A percentile compares a stretch with the other conserved stretches of the same genome.
Conservation (phyloP, 2,113 vertebrate genomes). For the Petrocephalus microphthalmus region DNA sequence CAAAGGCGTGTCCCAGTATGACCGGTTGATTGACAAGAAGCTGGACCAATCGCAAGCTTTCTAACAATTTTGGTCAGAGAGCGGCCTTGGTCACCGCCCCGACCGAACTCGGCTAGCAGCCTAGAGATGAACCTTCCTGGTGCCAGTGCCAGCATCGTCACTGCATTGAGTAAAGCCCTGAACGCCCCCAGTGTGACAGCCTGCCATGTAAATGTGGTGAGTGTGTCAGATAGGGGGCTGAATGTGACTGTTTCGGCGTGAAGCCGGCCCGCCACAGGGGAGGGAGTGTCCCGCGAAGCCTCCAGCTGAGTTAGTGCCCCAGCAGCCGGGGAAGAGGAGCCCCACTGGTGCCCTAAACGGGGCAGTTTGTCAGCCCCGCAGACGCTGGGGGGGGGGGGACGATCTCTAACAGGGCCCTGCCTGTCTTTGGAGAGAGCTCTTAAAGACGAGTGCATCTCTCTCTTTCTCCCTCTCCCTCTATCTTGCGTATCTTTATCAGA, state of each 20-base stretch:
- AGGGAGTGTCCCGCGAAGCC: not conserved
- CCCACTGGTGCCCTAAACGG: constrained; percentile 40
- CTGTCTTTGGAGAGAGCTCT: constrained; percentile 29
- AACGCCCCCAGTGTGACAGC: not conserved
- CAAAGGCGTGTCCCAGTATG: not conserved
- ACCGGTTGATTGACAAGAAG: not conserved
- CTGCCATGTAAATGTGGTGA: not conserved
- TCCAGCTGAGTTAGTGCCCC: not conserved
- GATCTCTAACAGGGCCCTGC: constrained; percentile 24
- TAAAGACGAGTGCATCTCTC: constrained; percentile 24
- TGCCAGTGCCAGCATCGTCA: not conserved
- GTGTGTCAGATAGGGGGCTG: not conserved
- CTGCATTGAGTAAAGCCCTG: not conserved
- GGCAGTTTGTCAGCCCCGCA: constrained; percentile 11
- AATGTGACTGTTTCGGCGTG: not conserved
- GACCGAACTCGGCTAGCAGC: not conserved
- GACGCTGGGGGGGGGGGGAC: not conserved
- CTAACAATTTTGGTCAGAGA: not conserved
- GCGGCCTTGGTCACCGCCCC: not conserved
- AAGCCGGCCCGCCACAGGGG: not conserved
- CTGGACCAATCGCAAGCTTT: not conserved
- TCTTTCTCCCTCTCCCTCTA: not conserved
- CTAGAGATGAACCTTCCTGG: not conserved
- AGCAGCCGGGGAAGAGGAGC: constrained; percentile 30
- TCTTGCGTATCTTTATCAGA: constrained; percentile 23